These are phyloP conservation scores for Morpho achilles DNA, from an alignment of 2,888 invertebrate species.

Conservation along the genomic window DNA sequence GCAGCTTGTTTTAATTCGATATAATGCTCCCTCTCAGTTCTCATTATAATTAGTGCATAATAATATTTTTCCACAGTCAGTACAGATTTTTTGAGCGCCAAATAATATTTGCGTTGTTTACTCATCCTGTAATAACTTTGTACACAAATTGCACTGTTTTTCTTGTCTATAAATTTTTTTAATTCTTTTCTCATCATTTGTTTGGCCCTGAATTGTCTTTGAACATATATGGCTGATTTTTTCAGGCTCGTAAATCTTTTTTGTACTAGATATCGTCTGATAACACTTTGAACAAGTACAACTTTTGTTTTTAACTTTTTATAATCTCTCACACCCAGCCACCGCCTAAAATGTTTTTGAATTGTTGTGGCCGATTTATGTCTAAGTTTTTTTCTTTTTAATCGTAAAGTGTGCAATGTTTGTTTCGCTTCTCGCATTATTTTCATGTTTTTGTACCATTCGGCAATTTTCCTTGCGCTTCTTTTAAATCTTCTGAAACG, in stretches of 20 bases:
- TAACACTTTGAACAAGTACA: conserved; percentile 45
- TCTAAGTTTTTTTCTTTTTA: conserved; percentile 40
- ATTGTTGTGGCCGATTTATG: conserved; percentile 46
- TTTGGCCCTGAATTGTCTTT: conserved; percentile 58
- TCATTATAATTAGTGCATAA: conserved; percentile 52
- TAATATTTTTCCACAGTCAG: conserved; percentile 42
- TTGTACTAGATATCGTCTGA: conserved; percentile 46
- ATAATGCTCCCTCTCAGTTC: conserved; percentile 43
- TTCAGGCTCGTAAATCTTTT: conserved; percentile 42
- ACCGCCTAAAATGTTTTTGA: conserved; percentile 51
- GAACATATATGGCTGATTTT: conserved; percentile 47
- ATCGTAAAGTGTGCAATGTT: conserved; percentile 38
- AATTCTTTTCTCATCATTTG: conserved; percentile 54
- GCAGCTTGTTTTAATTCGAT: conserved; percentile 47
- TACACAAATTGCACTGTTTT: conserved; percentile 46
- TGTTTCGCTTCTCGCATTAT: conserved; percentile 46
- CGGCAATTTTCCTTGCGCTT: conserved; percentile 73
- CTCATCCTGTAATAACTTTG: conserved; percentile 66
- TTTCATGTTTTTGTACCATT: conserved; percentile 62
- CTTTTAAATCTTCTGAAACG: conserved; percentile 45
- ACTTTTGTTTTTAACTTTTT: conserved; percentile 39
- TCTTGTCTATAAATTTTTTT: conserved; percentile 36
- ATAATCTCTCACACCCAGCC: conserved; percentile 51
- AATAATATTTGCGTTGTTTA: conserved; percentile 38
- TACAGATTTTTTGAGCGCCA: conserved; percentile 45